Evolutionary conservation across 2,888 invertebrate genomes (phyloP), one percentile per base, ranked within the genome.

Genomic region (Chorisops tibialis): DNA sequence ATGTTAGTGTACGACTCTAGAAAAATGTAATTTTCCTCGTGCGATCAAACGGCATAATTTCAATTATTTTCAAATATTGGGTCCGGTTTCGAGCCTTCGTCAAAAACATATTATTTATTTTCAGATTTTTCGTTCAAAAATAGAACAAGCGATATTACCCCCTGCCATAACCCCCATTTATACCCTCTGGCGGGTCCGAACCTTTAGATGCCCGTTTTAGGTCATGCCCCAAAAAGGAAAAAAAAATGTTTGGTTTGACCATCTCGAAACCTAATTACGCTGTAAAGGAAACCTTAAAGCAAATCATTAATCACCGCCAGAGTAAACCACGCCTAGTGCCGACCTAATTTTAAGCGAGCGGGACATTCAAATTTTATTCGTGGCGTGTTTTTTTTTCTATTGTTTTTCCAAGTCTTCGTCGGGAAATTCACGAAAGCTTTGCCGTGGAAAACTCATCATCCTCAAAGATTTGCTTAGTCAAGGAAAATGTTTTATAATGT

Each of bases 241-340:
- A 21, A n/a, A 11, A 38, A 45, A n/a, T n/a, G n/a, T n/a, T 56
- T 22, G 45, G 45, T 45, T 45, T 43, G 56, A 9, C 56, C 56
- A 35, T 56, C 45, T 56, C 35, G 24, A 56, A 56, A 56, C 56
- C 39, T 56, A 56, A 56, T 56, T 56, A 56, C 56, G 43, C 56
- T 45, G 56, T 56, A 45, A 45, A 41, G 45, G 56, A 56, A 45
- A 56, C 56, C 56, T 56, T 56, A 24, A 56, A 43, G 56, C 56
- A 45, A 56, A 56, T 56, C 56, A 56, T 56, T 56, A 56, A 56
- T 56, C 56, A 56, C 56, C 45, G 30, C 30, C 56, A 21, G 18
- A 56, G 43, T 56, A 45, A 45, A 38, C 43, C 43, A 56, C 56
- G 56, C 56, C 56, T 56, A 30, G n/a, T 22, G 30, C 30, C 9